Base-by-base conservation (phyloP, 2,888 invertebrate species). In the Dryocosmus kuriphilus region DNA sequence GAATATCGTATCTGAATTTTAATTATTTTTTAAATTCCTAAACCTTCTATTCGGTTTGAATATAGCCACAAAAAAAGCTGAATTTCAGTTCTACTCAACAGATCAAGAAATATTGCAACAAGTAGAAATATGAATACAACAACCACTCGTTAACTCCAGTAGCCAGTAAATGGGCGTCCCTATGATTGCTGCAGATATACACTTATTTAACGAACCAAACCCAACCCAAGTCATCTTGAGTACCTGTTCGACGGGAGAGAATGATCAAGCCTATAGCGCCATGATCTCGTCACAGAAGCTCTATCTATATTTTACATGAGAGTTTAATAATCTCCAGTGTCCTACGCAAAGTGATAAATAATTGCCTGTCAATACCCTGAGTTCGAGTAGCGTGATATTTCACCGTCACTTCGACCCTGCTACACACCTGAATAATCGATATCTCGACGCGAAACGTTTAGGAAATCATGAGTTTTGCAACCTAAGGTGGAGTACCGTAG, bases 341-440 rank as follows among this genome's bases (percentile, higher is more conserved):
- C 71, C 71, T 51, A 71, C 71, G 71, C 71, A 71, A 46, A 51
- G 30, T 71, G 51, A 71, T 71, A 32, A 71, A 71, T 67, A 67
- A 67, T 67, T 67, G 27, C 51, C 71, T 71, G 51, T 51, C 71
- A 51, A 71, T 71, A 71, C 19, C 27, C 8, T 16, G 46, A 71
- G 27, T 67, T 67, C 41, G 67, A 57, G 57, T 27, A 27, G n/a
- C 46, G 19, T 71, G 63, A 71, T 71, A 51, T 71, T 51, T 71
- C 51, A 71, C 30, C 71, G 46, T 67, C 46, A 46, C 7, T 24
- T 67, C 67, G 41, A 67, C 46, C 46, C 46, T 41, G 27, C 30
- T 71, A 30, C 51, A 46, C 71, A 71, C 51, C 41, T 46, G 51
- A 71, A 71, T 71, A 71, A 51, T 71, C 46, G 67, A 71, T 27